These are phyloP conservation scores for Tenthredo notha DNA, from an alignment of 2,888 invertebrate genomes.

Conservation along the genomic window DNA sequence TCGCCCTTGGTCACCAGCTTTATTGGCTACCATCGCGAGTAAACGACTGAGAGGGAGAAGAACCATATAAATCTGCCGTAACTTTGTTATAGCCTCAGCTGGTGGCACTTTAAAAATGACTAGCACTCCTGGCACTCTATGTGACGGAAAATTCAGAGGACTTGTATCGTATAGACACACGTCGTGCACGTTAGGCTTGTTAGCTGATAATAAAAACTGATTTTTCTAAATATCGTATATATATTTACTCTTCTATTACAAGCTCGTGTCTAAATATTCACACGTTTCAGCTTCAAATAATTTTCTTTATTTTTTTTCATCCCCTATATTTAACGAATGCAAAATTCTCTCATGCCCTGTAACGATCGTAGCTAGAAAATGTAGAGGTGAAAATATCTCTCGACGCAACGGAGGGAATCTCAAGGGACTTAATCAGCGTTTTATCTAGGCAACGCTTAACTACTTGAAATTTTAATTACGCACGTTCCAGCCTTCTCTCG, in stretches of 20 bases:
- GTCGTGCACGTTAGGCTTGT: neutral
- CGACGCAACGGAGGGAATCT: neutral
- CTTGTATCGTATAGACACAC: neutral
- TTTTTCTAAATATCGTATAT: neutral
- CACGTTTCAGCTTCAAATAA: neutral
- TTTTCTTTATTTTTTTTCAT: neutral
- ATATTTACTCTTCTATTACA: neutral
- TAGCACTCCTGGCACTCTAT: neutral
- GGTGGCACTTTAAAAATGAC: constrained; percentile 30
- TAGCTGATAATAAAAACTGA: neutral
- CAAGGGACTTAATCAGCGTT: constrained; percentile 27
- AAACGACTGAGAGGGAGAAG: constrained; percentile 10
- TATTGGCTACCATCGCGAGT: constrained; percentile 26
- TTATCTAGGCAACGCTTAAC: constrained; percentile 33
- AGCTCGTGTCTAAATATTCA: neutral
- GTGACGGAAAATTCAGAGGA: neutral
- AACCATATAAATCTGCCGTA: constrained; percentile 16
- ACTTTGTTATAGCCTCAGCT: constrained; percentile 11
- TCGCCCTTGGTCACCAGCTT: constrained; percentile 32
- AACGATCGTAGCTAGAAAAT: neutral
- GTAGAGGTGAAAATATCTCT: neutral
- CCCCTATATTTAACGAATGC: neutral
- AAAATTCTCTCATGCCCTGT: neutral
- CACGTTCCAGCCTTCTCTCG: neutral
- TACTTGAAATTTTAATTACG: constrained; percentile 35